A percentile compares a stretch with the other conserved stretches of the same genome.
Conservation (phyloP, 2,888 invertebrate genomes). For the Sesia bembeciformis region DNA sequence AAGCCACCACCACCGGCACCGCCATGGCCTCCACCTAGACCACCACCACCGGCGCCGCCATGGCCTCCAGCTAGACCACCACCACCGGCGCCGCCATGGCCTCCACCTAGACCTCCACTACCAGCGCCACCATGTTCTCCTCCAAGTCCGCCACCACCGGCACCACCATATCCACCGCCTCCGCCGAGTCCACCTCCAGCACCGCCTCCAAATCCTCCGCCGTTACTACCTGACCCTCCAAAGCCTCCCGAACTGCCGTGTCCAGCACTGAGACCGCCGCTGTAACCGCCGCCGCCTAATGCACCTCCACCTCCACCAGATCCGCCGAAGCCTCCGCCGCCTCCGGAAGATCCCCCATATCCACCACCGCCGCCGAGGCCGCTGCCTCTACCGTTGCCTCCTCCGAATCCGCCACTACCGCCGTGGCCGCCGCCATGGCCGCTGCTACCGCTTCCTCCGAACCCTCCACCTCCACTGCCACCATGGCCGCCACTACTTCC, state of each 20-base stretch:
- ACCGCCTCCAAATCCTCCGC: conserved; percentile 9
- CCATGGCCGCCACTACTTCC: no score
- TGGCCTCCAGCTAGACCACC: conserved; percentile 27
- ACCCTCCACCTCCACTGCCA: no score
- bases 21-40: conserved; percentile 13
- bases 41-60: conserved; percentile 9
- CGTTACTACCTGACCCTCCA: conserved; percentile 9
- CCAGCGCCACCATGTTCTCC: conserved; percentile 21
- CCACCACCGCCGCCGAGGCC: conserved; percentile 14
- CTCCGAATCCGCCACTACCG: conserved; percentile 12
- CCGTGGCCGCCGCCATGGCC: conserved; percentile 4
- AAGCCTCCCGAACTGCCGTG: conserved; percentile 9
- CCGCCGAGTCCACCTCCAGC: conserved; percentile 16
- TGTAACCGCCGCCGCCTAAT: conserved; percentile 13
- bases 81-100: conserved; percentile 17
- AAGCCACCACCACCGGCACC: conserved; percentile 11
- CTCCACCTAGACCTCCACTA: conserved; percentile 18
- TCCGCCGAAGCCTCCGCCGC: conserved; percentile 10
- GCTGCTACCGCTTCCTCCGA: no score
- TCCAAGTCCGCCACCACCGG: conserved; percentile 24
- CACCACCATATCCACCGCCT: conserved; percentile 15
- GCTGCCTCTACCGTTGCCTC: conserved; percentile 10
- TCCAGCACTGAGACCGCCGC: conserved; percentile 11
- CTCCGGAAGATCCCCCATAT: conserved; percentile 15
- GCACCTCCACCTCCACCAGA: conserved; percentile 11